A percentile compares a stretch with the other conserved stretches of the same genome.
These are phyloP conservation scores for Heliothis virescens DNA, from an alignment of 1,140 invertebrate genomes.

Conservation along the genomic window DNA sequence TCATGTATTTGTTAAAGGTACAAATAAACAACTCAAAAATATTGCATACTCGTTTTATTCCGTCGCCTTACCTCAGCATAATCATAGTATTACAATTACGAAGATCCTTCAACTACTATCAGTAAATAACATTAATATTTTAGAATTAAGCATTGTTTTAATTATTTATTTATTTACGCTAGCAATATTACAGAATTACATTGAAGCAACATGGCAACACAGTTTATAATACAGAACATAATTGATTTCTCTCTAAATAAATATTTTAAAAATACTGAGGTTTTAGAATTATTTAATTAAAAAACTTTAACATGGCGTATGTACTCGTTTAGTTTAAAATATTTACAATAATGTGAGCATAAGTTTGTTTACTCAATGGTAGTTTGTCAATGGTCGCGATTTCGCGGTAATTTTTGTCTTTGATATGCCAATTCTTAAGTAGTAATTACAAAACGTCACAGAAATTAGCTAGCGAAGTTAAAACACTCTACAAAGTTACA, in stretches of 20 bases:
- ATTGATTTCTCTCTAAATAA: conserved; percentile 32
- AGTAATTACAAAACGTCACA: conserved; percentile 7
- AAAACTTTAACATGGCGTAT: conserved; percentile 18
- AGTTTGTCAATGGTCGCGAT: not conserved
- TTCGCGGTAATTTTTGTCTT: not conserved
- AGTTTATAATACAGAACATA: conserved; percentile 52
- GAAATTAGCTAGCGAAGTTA: conserved; percentile 23
- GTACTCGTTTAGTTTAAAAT: not conserved
- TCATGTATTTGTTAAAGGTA: not conserved
- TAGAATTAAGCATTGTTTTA: conserved; percentile 76
- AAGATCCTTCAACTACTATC: conserved; percentile 78
- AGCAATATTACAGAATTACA: conserved; percentile 75
- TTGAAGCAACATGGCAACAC: conserved; percentile 71
- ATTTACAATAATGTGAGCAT: conserved; percentile 41
- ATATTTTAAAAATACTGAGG: conserved; percentile 27
- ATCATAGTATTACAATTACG: conserved; percentile 75
- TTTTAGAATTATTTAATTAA: conserved; percentile 14
- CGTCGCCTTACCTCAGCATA: conserved; percentile 67
- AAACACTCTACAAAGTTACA: conserved; percentile 23
- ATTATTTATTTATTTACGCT: conserved; percentile 68
- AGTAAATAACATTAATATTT: conserved; percentile 82
- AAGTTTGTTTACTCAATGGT: not conserved
- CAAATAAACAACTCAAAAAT: conserved; percentile 43
- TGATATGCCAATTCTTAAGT: conserved; percentile 23
- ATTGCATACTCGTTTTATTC: conserved; percentile 75